These are phyloP conservation scores for Spilarctia lutea DNA, from an alignment of 2,888 invertebrate species.

Conservation along the genomic window DNA sequence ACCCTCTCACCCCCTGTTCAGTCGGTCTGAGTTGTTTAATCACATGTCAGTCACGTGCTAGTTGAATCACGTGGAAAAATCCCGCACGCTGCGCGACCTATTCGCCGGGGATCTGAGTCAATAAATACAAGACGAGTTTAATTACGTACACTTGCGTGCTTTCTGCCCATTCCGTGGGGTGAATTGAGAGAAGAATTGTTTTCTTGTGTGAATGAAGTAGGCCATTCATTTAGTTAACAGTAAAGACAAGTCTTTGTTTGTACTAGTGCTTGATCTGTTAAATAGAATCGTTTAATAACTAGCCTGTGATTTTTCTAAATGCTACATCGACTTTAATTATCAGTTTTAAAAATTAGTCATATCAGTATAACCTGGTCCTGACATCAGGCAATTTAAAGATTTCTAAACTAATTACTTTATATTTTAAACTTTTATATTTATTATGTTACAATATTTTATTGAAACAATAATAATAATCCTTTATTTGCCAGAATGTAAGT, in stretches of 20 bases:
- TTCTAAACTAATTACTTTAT: too few species aligned
- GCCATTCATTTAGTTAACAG: not conserved
- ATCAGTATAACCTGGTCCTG: too few species aligned
- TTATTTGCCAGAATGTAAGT: too few species aligned
- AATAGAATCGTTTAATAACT: not conserved
- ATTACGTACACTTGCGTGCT: not conserved
- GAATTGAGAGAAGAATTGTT: not conserved
- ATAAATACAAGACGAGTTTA: constrained; percentile 8
- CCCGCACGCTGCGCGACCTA: constrained; percentile 6
- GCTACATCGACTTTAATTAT: too few species aligned
- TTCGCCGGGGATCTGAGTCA: constrained; percentile 7
- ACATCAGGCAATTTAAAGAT: too few species aligned
- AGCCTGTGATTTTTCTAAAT: not conserved
- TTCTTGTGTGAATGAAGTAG: not conserved
- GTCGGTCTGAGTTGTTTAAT: constrained; percentile 10
- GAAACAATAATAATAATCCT: too few species aligned
- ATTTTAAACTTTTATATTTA: too few species aligned
- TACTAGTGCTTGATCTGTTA: not conserved
- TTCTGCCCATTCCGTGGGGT: not conserved
- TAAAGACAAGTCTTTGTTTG: not conserved
- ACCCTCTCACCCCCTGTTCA: not conserved
- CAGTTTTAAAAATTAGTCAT: not conserved
- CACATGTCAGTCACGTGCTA: constrained; percentile 29
- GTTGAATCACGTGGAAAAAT: constrained; percentile 32
- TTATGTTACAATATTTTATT: too few species aligned